Conservation (phyloP, 2,888 invertebrate species). For the Folsomia candida region DNA sequence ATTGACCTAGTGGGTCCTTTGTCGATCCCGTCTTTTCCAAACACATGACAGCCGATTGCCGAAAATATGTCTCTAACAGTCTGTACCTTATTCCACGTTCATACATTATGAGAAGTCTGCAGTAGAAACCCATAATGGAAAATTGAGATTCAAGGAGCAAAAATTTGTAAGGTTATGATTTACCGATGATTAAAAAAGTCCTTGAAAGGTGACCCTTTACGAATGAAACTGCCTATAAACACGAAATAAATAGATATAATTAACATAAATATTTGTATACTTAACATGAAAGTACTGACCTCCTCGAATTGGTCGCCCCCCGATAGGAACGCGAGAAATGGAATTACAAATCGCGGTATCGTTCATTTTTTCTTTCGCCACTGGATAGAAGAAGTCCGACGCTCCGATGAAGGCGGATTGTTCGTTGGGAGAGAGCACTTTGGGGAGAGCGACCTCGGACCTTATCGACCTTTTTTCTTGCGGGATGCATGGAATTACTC, state of each 20-base stretch:
- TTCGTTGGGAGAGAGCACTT: neutral
- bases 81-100: slow-evolving; percentile 34
- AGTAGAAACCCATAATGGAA: neutral
- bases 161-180: neutral
- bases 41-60: slow-evolving; percentile 25
- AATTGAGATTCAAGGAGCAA: neutral
- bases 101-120: slow-evolving; percentile 31
- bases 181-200: slow-evolving; percentile 41
- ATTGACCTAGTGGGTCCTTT: slow-evolving; percentile 36
- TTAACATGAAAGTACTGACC: too few relatives aligned
- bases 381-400: slow-evolving; percentile 36
- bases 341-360: slow-evolving; percentile 23
- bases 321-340: slow-evolving; percentile 26
- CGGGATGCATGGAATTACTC: slow-evolving; percentile 2
- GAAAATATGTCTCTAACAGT: slow-evolving; percentile 32
- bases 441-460: slow-evolving; percentile 2
- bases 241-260: too few relatives aligned
- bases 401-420: slow-evolving; percentile 32
- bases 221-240: slow-evolving; percentile 35
- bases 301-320: slow-evolving; percentile 28
- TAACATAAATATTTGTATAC: too few relatives aligned
- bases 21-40: slow-evolving; percentile 31
- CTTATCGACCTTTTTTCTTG: slow-evolving; percentile 9
- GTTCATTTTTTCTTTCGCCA: slow-evolving; percentile 4
- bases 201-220: slow-evolving; percentile 32